A percentile compares a stretch with the other conserved stretches of the same genome.
These are phyloP conservation scores for Phyllostomus hastatus DNA, from an alignment of 2,113 vertebrate species.

Conservation along the genomic window DNA sequence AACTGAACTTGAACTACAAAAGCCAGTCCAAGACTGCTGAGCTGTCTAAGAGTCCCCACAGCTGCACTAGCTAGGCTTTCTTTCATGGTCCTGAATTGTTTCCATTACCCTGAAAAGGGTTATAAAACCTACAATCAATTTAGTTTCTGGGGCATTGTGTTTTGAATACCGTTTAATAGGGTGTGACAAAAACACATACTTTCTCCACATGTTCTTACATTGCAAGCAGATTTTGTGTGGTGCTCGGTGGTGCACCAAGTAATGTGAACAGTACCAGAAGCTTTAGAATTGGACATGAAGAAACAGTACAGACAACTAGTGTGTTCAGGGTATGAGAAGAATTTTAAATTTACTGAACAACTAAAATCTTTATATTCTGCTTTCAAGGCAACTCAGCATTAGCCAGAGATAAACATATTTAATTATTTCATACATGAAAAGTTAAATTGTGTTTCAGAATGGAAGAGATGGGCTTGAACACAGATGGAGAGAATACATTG, in stretches of 20 bases:
- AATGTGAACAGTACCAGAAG: conserved; percentile 58
- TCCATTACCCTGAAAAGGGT: conserved; percentile 81
- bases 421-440: conserved; percentile 68
- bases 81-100: conserved; percentile 82
- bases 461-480: conserved; percentile 53
- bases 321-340: conserved; percentile 62
- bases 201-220: conserved; percentile 82
- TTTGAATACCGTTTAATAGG: conserved; percentile 85
- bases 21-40: conserved; percentile 72
- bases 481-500: conserved; percentile 66
- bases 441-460: conserved; percentile 56
- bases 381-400: conserved; percentile 61
- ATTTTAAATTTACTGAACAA: conserved; percentile 69
- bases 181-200: conserved; percentile 83
- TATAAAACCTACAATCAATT: conserved; percentile 84
- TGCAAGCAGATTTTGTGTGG: conserved; percentile 74
- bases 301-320: conserved; percentile 57
- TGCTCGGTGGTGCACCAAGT: conserved; percentile 65
- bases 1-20: conserved; percentile 75
- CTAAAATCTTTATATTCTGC: conserved; percentile 62
- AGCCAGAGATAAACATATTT: conserved; percentile 62
- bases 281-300: conserved; percentile 64
- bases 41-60: conserved; percentile 74
- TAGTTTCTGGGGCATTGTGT: conserved; percentile 83
- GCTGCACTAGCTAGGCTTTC: conserved; percentile 73